phyloP scores from a whole-genome alignment of 2,113 vertebrate species.

The Chaenocephalus aceratus region DNA sequence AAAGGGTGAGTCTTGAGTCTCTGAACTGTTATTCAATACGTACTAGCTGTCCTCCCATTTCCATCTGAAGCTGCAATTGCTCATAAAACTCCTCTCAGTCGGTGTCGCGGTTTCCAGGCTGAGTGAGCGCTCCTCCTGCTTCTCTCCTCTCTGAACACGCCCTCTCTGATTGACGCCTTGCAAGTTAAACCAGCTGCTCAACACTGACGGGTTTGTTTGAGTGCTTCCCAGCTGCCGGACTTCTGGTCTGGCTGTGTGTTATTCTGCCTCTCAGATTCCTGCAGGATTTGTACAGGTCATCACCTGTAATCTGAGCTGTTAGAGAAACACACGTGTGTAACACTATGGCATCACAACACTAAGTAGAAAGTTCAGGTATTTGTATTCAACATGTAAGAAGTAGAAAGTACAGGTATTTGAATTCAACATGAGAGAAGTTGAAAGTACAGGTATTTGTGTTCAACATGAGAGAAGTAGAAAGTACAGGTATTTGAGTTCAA shows the following conservation, averaged over 20 bases:
- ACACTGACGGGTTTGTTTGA: not conserved
- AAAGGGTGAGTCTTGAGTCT: no score
- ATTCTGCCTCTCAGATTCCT: constrained; percentile 13
- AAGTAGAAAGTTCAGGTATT: no score
- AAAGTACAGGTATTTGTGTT: no score
- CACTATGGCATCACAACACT: not conserved
- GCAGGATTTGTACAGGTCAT: not conserved
- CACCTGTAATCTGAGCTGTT: not conserved
- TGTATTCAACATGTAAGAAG: no score
- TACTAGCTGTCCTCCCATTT: not conserved
- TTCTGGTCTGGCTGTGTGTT: constrained; percentile 13
- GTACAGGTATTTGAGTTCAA: no score
- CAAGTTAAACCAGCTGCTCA: not conserved
- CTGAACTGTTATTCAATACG: not conserved
- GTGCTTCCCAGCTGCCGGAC: not conserved
- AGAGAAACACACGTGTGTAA: not conserved
- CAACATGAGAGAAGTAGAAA: no score
- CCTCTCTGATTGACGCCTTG: not conserved
- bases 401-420: no score
- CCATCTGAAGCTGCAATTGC: not conserved
- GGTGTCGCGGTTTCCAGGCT: not conserved
- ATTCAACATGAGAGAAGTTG: no score
- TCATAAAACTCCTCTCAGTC: not conserved
- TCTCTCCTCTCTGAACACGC: not conserved
- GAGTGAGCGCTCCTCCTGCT: not conserved